These are phyloP conservation scores for Thunnus maccoyii DNA, from an alignment of 2,113 vertebrate species.

Conservation along the genomic window DNA sequence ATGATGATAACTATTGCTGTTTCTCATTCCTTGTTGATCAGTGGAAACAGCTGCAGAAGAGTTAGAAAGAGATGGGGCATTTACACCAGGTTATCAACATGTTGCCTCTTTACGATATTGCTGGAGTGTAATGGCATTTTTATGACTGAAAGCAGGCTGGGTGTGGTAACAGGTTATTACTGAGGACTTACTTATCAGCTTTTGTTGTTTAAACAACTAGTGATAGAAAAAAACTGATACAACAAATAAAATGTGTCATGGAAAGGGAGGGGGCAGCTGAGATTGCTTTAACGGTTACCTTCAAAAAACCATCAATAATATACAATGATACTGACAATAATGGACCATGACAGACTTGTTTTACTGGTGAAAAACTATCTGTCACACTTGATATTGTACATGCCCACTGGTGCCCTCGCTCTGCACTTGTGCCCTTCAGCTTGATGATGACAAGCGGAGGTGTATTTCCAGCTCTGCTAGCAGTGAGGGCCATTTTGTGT, in stretches of 20 bases:
- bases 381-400: background rate
- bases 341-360: no score
- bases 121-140: background rate
- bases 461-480: slow-evolving; percentile 56
- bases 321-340: no score
- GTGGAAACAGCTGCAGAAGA: background rate
- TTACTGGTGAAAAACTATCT: slow-evolving; percentile 5
- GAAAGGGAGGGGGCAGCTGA: background rate
- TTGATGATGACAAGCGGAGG: slow-evolving; percentile 61
- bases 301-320: background rate
- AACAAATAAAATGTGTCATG: background rate
- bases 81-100: no score
- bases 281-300: background rate
- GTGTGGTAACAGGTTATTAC: background rate
- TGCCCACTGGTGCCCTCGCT: slow-evolving; percentile 8
- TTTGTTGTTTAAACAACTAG: background rate
- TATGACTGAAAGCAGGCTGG: background rate
- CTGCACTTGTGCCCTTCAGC: slow-evolving; percentile 48
- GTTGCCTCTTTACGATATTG: no score
- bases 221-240: background rate
- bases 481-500: slow-evolving; percentile 47
- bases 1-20: background rate
- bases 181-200: background rate
- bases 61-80: no score
- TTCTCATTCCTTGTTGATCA: background rate